Base-by-base conservation (phyloP, 2,797 vertebrate genomes). In the Falco novaeseelandiae region DNA sequence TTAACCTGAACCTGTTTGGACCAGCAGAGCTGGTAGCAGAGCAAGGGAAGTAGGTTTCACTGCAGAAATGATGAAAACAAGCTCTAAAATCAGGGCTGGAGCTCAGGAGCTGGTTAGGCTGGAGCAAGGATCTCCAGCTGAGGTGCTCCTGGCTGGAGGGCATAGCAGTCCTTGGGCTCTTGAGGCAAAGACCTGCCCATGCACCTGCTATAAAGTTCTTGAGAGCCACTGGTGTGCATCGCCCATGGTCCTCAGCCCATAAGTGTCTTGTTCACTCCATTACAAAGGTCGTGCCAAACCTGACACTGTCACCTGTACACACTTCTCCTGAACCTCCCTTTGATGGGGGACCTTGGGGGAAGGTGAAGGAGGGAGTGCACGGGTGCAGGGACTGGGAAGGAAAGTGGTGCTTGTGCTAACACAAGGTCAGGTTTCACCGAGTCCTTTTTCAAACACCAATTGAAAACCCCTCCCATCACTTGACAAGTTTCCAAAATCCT, bases 221-320 rank as follows among this genome's bases (percentile, higher is more conserved):
- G 87, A 96, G 57, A 96, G 98, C 98, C 98, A 98, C 98, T 98
- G 98, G 97, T 96, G 83, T 97, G 97, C 97, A 90, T 95, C 63
- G 12, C 80, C 94, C 46, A 40, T 0, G 54, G 73, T 96, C 91
- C 96, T 97, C 98, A 98, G 97, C 95, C 95, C 63, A 36, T 90
- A 95, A 98, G 96, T 96, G 85, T 90, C 97, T 79, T 89, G 94
- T 96, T 97, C 95, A 72, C 96, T 97, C 97, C 96, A 96, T 97
- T 97, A 96, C 95, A 93, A 82, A 83, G 74, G 13, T 71, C 4
- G 34, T 97, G 98, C 88, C 97, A 98, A 94, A 98, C 98, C 96
- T 98, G 96, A 95, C 96, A 95, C 97, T 72, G 48, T 40, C 40
- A 80, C 90, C 97, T 93, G 12, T 93, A 97, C 98, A 98, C 98